Evolutionary conservation across 2,113 vertebrate species (phyloP).

Genomic region (Acanthisitta chloris): DNA sequence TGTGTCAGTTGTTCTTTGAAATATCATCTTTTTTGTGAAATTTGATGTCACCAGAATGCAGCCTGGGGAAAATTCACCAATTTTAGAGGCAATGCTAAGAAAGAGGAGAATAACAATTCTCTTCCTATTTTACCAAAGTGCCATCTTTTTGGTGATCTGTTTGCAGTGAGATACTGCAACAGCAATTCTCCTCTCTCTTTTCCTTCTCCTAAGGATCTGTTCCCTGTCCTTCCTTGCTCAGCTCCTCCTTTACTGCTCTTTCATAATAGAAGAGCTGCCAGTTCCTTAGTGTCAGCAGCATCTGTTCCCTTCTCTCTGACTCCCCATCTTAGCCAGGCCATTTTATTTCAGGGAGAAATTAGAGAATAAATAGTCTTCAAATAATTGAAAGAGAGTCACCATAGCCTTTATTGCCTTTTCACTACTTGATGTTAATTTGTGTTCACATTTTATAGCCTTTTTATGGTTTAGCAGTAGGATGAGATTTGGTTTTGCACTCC

Average conservation of each 20-base stretch:
- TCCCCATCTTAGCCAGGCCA: not conserved
- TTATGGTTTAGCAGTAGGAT: not conserved
- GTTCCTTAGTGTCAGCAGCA: not conserved
- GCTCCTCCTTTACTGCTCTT: not conserved
- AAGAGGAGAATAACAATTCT: not conserved
- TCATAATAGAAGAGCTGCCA: not conserved
- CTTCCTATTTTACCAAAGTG: not conserved
- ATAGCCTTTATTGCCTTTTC: not conserved
- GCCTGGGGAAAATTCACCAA: not conserved
- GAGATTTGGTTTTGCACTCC: not conserved
- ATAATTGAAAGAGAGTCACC: not conserved
- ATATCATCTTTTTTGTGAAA: not conserved
- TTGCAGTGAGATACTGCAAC: not conserved
- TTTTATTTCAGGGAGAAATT: not conserved
- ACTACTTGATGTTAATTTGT: not conserved
- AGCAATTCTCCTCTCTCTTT: not conserved
- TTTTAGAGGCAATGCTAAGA: not conserved
- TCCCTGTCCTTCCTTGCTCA: not conserved
- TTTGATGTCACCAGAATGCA: not conserved
- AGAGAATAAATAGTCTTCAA: not conserved
- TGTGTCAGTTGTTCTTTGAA: not conserved
- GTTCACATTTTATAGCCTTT: not conserved
- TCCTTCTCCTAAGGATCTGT: not conserved
- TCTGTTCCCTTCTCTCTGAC: not conserved
- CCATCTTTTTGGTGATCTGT: not conserved